phyloP scores from a whole-genome alignment of 37 sponge, comb jelly and placozoan species.

The Aplysina aerophoba region DNA sequence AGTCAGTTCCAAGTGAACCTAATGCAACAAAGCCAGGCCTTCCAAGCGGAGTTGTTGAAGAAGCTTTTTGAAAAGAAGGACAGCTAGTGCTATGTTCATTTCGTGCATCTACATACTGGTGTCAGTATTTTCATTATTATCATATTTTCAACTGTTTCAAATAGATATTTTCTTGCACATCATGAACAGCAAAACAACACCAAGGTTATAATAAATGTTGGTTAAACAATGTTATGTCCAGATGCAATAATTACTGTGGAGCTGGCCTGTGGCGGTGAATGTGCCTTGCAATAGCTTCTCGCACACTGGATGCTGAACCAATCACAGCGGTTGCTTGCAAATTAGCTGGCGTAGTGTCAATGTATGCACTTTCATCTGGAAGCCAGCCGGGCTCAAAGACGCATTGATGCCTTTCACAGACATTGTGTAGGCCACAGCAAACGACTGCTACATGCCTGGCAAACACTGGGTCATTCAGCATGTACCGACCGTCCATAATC shows the following conservation, averaged over 20 bases:
- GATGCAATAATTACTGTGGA: not conserved
- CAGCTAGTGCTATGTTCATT: too few relatives aligned
- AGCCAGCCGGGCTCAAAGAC: not conserved
- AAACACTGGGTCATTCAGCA: constrained; percentile 29
- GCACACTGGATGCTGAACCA: not conserved
- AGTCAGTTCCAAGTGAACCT: not conserved
- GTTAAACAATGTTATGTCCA: too few relatives aligned
- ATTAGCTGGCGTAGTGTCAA: not conserved
- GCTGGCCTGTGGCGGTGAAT: constrained; percentile 4
- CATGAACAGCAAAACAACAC: too few relatives aligned
- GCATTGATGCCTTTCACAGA: constrained; percentile 7
- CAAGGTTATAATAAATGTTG: too few relatives aligned
- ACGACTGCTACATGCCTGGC: constrained; percentile 27
- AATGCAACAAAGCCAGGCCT: not conserved
- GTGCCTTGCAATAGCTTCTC: not conserved
- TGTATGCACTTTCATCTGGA: constrained; percentile 8
- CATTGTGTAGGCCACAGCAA: constrained; percentile 34
- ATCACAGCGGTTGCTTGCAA: not conserved
- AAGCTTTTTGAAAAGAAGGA: not conserved
- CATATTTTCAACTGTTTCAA: too few relatives aligned
- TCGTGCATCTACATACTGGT: too few relatives aligned
- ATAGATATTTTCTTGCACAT: too few relatives aligned
- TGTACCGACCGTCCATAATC: constrained; percentile 16
- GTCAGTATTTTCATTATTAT: too few relatives aligned
- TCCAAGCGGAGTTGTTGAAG: constrained; percentile 1